Evolutionary conservation across 2,797 vertebrate genomes (phyloP), one percentile per base, ranked within the genome.

Genomic region (Podarcis siculus): DNA sequence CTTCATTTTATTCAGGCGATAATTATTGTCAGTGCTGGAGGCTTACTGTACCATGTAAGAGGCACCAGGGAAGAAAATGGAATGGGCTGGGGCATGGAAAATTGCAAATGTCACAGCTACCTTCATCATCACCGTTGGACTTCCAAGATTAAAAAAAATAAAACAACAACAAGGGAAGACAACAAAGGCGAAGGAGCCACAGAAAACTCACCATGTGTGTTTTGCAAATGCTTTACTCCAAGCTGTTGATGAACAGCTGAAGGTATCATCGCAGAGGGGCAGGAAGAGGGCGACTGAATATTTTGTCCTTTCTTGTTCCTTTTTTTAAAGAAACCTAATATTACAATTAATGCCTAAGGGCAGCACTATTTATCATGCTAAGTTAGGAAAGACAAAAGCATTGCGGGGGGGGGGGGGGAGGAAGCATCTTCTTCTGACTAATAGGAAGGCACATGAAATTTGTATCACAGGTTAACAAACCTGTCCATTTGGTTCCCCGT

Each of bases 81-180:
- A 98, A 98, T 98, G 97, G 98, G 98, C 98, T 98, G 98, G 98
- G 97, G 98, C 98, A 98, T 98, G 98, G 98, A 98, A 98, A 99
- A 99, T 99, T 98, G 98, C 97, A 98, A 99, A 99, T 99, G 98
- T 98, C 98, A 98, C 98, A 98, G 98, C 97, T 98, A 98, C 98
- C 98, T 97, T 98, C 98, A 97, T 98, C 97, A 97, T 97, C 97
- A 97, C 97, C 81, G 96, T 97, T 98, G 98, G 98, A 98, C 98
- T 98, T 96, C 96, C 91, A 97, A 97, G 94, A 96, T 96, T 95
- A 97, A 96, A 95, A 95, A 90, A 93, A 71, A 9, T 23, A 32
- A 39, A 64, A 5, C 12, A 45, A 8, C 49, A 55, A 55, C 49
- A 55, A 55, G 49, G 49, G 13, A n/a, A 21, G 23, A 61, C 69